These are phyloP conservation scores for Hyphantria cunea DNA, from an alignment of 1,140 invertebrate genomes.

Conservation along the genomic window DNA sequence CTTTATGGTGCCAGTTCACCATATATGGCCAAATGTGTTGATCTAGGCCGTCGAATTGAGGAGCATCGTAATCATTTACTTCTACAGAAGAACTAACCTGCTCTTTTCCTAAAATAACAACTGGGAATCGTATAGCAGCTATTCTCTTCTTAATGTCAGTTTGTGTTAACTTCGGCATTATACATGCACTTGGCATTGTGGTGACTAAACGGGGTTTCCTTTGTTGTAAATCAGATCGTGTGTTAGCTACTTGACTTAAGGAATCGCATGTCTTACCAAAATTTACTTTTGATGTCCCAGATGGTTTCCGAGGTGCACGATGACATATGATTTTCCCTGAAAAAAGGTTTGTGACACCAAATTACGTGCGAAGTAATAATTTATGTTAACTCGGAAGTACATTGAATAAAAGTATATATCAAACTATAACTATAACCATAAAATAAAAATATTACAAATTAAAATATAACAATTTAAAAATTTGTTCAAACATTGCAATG, in stretches of 20 bases:
- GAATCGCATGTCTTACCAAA: constrained; percentile 45
- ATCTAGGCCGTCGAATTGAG: constrained; percentile 59
- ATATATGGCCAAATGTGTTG: constrained; percentile 68
- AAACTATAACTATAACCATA: too few relatives aligned
- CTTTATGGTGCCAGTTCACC: constrained; percentile 43
- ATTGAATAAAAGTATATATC: too few relatives aligned
- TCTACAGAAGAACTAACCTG: constrained; percentile 50
- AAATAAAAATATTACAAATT: too few relatives aligned
- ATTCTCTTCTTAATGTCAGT: constrained; percentile 57
- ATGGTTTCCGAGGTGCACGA: constrained; percentile 10
- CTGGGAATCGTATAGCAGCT: constrained; percentile 51
- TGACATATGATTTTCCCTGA: not conserved
- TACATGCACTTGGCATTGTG: constrained; percentile 36
- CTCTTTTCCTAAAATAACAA: constrained; percentile 60
- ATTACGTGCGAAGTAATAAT: too few relatives aligned
- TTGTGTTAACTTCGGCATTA: constrained; percentile 49
- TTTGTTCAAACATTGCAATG: too few relatives aligned
- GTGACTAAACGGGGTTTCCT: constrained; percentile 41
- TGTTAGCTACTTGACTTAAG: constrained; percentile 1
- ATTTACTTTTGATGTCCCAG: constrained; percentile 55
- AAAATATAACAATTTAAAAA: too few relatives aligned
- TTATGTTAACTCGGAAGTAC: too few relatives aligned
- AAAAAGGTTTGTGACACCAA: not conserved
- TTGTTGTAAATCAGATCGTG: constrained; percentile 23
- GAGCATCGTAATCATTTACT: constrained; percentile 42